Evolutionary conservation across 2,888 invertebrate species (phyloP), one percentile per base, ranked within the genome.

Genomic region (Limnephilus lunatus): DNA sequence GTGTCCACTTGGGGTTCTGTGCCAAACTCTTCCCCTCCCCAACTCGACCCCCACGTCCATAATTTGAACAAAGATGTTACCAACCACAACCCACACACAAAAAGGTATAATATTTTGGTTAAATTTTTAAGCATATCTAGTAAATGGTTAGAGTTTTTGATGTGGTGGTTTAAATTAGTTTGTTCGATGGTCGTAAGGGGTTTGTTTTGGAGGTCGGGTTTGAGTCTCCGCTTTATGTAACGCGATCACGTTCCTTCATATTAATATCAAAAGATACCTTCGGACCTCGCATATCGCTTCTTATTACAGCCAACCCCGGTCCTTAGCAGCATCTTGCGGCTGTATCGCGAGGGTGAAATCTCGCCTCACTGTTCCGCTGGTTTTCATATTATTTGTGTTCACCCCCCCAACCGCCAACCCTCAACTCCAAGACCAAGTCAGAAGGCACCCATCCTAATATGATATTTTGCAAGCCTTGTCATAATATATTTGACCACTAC

Each of bases 231-330:
- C 89, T 44, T 89, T 92, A 80, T 35, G 93, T 86, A 92, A 91
- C 31, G 39, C 90, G 92, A 90, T 93, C 93, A 93, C 93, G 93
- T 93, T 89, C 90, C 81, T 87, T 91, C 90, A 93, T 93, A 93
- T 93, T 93, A 93, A 93, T 93, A 93, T 93, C 92, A 90, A 91
- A 91, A 91, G 83, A 90, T 89, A 91, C 92, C 85, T 92, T 92
- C 91, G 93, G 93, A 92, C 92, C n/a, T 80, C 89, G 92, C 93
- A 91, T 93, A 93, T 93, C 92, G 91, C 92, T 92, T 93, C 93
- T 93, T 93, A 92, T 93, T 92, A 93, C 92, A 68, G 14, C 90
- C 30, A 30, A 15, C 90, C 90, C 90, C 15, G 88, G 53, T 83
- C 90, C 85, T 81, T 68, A 90, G 92, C 89, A 85, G 39, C 92